Evolutionary conservation across 2,888 invertebrate genomes (phyloP).

Genomic region (Altica lythri): DNA sequence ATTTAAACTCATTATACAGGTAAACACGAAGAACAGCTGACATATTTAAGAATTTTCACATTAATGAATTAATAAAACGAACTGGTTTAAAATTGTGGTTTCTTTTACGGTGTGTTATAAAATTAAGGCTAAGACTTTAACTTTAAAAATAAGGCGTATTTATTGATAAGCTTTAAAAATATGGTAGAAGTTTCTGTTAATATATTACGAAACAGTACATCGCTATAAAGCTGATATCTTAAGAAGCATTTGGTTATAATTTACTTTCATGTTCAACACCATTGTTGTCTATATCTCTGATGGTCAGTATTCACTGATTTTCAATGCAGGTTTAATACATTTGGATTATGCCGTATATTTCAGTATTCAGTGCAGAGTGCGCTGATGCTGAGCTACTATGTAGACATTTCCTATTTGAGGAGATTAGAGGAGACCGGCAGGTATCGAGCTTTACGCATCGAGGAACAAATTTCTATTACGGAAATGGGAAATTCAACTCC

Average conservation of each 20-base stretch:
- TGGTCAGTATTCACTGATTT: background rate
- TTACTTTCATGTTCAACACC: too few species aligned
- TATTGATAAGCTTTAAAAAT: too few species aligned
- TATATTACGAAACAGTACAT: too few species aligned
- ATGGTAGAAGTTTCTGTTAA: too few species aligned
- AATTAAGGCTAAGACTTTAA: background rate
- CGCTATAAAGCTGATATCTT: too few species aligned
- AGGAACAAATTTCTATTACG: slow-evolving; percentile 19
- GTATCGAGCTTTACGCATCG: slow-evolving; percentile 23
- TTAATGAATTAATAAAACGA: slow-evolving; percentile 3
- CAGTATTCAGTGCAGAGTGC: slow-evolving; percentile 9
- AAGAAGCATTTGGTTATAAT: too few species aligned
- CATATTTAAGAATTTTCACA: slow-evolving; percentile 5
- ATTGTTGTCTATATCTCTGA: background rate
- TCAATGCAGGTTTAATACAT: slow-evolving; percentile 9
- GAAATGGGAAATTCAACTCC: slow-evolving; percentile 14
- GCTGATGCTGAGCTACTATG: slow-evolving; percentile 1
- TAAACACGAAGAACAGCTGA: slow-evolving; percentile 15
- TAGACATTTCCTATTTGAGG: slow-evolving; percentile 15
- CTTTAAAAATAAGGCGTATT: too few species aligned
- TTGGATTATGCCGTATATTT: slow-evolving; percentile 20
- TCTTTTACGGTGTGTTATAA: too few species aligned
- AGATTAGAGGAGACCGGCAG: slow-evolving; percentile 19
- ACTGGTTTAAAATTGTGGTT: too few species aligned
- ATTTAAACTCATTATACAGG: slow-evolving; percentile 15